Percentiles rank a stretch among this genome's conserved stretches.
Conservation (phyloP, 2,888 invertebrate genomes). For the Phengaris alcon region DNA sequence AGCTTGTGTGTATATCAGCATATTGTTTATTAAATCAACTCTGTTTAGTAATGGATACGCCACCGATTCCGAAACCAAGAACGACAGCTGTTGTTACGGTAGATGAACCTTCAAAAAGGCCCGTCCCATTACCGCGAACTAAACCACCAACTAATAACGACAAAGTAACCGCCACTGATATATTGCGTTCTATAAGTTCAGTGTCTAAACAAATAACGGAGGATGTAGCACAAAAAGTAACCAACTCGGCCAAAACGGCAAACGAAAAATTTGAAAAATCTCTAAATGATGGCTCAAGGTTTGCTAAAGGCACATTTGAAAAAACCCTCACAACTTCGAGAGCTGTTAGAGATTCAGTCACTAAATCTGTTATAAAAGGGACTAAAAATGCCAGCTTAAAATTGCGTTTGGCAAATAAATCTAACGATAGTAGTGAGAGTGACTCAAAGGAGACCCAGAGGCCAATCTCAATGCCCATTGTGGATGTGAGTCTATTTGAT, state of each 20-base stretch:
- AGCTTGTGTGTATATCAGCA: constrained; percentile 35
- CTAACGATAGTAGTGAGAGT: constrained; percentile 44
- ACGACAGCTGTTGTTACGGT: constrained; percentile 47
- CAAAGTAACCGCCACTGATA: constrained; percentile 62
- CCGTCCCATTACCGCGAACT: constrained; percentile 77
- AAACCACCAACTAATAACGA: constrained; percentile 54
- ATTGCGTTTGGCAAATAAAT: constrained; percentile 56
- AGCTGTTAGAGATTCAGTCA: constrained; percentile 73
- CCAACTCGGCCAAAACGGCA: constrained; percentile 61
- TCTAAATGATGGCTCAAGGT: constrained; percentile 61
- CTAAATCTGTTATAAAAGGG: constrained; percentile 82
- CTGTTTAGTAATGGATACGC: constrained; percentile 57
- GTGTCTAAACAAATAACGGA: constrained; percentile 79
- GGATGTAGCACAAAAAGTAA: constrained; percentile 77
- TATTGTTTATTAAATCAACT: constrained; percentile 31
- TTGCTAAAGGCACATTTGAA: constrained; percentile 70
- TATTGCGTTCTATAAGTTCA: constrained; percentile 72
- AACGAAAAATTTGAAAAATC: constrained; percentile 66
- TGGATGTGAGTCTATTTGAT: constrained; percentile 81
- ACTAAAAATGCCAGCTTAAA: constrained; percentile 79
- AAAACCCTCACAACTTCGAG: constrained; percentile 71
- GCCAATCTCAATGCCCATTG: constrained; percentile 78
- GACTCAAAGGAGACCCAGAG: constrained; percentile 52
- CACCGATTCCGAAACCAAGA: constrained; percentile 69
- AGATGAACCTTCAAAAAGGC: constrained; percentile 60